Percentiles rank a stretch among this genome's conserved stretches.
Conservation (phyloP, 2,888 invertebrate genomes). For the Quadroppia sp. region DNA sequence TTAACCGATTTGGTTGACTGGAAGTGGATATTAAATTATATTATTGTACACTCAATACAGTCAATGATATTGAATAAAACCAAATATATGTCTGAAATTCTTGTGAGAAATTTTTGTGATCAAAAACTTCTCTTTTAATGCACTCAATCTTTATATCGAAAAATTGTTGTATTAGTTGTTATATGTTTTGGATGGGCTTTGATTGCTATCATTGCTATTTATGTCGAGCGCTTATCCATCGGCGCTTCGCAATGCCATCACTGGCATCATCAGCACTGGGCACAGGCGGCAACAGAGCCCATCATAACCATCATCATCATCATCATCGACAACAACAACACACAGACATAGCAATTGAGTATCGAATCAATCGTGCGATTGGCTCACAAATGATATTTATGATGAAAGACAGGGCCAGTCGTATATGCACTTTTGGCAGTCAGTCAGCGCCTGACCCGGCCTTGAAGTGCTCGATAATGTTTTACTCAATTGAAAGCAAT, state of each 20-base stretch:
- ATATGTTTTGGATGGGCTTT: slow-evolving; percentile 28
- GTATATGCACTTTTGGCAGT: not conserved
- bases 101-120: slow-evolving; percentile 21
- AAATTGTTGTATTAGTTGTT: slow-evolving; percentile 8
- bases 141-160: not conserved
- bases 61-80: not conserved
- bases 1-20: slow-evolving; percentile 33
- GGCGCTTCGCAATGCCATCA: slow-evolving; percentile 11
- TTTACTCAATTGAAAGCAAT: not conserved
- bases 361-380: slow-evolving; percentile 30
- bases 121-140: not conserved
- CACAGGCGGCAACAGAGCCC: not conserved
- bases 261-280: not conserved
- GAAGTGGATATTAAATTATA: slow-evolving; percentile 18
- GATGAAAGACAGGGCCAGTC: slow-evolving; percentile 34
- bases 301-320: slow-evolving; percentile 18
- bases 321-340: slow-evolving; percentile 26
- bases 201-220: slow-evolving; percentile 4
- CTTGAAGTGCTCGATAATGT: slow-evolving; percentile 28
- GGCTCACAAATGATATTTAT: slow-evolving; percentile 30
- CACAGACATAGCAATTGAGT: slow-evolving; percentile 32
- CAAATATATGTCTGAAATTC: not conserved
- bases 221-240: not conserved
- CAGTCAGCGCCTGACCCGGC: not conserved
- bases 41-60: slow-evolving; percentile 20